Evolutionary conservation across 2,113 vertebrate species (phyloP).

Genomic region (Suricata suricatta): DNA sequence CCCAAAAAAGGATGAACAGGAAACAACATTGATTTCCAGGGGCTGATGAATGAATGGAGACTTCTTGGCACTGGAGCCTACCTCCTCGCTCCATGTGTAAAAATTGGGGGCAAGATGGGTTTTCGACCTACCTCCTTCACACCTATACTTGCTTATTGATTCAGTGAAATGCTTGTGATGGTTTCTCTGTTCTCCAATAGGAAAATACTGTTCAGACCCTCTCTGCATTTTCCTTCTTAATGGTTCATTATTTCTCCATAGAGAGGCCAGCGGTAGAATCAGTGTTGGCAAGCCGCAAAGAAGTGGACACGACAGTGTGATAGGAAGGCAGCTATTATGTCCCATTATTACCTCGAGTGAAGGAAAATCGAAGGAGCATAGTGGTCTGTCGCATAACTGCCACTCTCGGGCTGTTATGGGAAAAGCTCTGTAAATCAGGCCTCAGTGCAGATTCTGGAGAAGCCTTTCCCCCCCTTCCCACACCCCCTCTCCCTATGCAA

Average conservation of each 20-base stretch:
- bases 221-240: slow-evolving; percentile 18
- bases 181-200: neutral
- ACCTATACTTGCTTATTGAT: slow-evolving; percentile 1
- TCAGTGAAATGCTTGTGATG: neutral
- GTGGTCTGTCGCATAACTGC: slow-evolving; percentile 60
- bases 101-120: neutral
- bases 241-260: slow-evolving; percentile 30
- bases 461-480: neutral
- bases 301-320: slow-evolving; percentile 30
- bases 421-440: slow-evolving; percentile 68
- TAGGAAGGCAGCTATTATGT: slow-evolving; percentile 72
- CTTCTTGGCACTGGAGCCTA: neutral
- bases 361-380: slow-evolving; percentile 64
- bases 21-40: slow-evolving; percentile 51
- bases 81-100: neutral
- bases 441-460: slow-evolving; percentile 32
- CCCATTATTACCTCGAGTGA: slow-evolving; percentile 75
- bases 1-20: slow-evolving; percentile 8
- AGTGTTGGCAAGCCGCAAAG: neutral
- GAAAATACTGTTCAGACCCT: neutral
- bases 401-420: slow-evolving; percentile 32
- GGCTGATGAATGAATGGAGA: neutral
- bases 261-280: neutral
- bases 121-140: neutral
- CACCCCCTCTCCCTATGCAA: slow-evolving; percentile 50